Percentiles rank a stretch among this genome's conserved stretches.
phyloP scores from a whole-genome alignment of 2,888 invertebrate genomes.

The Cataglyphis albicans region DNA sequence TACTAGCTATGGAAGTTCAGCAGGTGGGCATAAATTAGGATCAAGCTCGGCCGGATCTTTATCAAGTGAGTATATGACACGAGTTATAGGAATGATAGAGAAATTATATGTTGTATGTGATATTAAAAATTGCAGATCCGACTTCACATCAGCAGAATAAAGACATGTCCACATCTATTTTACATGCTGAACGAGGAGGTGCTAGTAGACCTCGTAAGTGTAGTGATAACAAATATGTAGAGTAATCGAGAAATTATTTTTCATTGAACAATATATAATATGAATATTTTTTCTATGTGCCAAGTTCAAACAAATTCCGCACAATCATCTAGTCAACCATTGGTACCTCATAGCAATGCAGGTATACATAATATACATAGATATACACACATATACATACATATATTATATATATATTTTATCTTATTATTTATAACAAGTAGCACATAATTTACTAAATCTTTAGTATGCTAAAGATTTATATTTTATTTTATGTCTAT shows the following conservation, averaged over 20 bases:
- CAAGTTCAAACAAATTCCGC: conserved; percentile 44
- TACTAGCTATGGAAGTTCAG: neutral
- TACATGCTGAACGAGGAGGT: conserved; percentile 71
- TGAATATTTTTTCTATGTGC: neutral
- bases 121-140: conserved; percentile 47
- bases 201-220: conserved; percentile 68
- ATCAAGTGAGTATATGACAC: neutral
- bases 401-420: neutral
- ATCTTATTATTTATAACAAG: conserved; percentile 16
- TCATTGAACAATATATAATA: neutral
- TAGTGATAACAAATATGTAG: neutral
- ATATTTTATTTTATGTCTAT: neutral
- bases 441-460: too few relatives aligned
- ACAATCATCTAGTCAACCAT: neutral
- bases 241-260: conserved; percentile 6
- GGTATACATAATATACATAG: neutral
- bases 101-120: neutral
- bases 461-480: neutral
- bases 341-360: neutral
- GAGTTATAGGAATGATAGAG: neutral
- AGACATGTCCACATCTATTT: conserved; percentile 62
- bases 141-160: conserved; percentile 35
- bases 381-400: too few relatives aligned
- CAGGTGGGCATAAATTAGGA: neutral
- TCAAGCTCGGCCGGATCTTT: neutral